Conservation (phyloP, 1,140 invertebrate species). For the Caerostris darwini region DNA sequence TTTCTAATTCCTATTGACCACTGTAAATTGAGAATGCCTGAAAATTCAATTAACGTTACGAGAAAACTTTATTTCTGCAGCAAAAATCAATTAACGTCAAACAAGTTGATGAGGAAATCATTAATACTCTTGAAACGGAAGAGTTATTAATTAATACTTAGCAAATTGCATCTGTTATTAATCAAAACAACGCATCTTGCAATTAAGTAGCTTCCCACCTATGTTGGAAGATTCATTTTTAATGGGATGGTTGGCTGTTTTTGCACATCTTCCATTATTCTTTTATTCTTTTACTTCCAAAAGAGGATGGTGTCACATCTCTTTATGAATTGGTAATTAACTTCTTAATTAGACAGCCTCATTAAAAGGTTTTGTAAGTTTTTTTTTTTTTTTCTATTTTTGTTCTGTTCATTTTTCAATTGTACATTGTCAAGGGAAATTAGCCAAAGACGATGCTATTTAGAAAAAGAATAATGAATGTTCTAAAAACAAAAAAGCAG, state of each 20-base stretch:
- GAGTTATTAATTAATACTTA: constrained; percentile 22
- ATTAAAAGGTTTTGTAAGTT: not conserved
- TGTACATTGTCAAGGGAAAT: too few species aligned
- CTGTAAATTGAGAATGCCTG: too few species aligned
- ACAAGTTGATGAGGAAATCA: not conserved
- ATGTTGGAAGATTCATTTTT: not conserved
- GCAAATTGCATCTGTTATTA: not conserved
- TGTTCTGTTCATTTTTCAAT: not conserved
- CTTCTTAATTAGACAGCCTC: constrained; percentile 14
- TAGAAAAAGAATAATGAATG: too few species aligned
- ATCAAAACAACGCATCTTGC: not conserved
- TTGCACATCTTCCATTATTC: not conserved
- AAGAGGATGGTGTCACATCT: too few species aligned
- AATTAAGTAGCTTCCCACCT: not conserved
- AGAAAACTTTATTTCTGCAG: too few species aligned
- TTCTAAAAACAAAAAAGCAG: too few species aligned
- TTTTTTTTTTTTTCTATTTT: not conserved
- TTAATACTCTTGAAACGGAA: not conserved
- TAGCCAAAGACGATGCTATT: too few species aligned
- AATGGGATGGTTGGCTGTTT: not conserved
- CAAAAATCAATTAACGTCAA: not conserved
- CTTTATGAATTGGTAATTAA: constrained; percentile 10
- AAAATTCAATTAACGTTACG: too few species aligned
- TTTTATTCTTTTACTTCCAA: not conserved
- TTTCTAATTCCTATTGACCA: too few species aligned